Conservation (phyloP, 2,113 vertebrate species). For the Proteles cristata region DNA sequence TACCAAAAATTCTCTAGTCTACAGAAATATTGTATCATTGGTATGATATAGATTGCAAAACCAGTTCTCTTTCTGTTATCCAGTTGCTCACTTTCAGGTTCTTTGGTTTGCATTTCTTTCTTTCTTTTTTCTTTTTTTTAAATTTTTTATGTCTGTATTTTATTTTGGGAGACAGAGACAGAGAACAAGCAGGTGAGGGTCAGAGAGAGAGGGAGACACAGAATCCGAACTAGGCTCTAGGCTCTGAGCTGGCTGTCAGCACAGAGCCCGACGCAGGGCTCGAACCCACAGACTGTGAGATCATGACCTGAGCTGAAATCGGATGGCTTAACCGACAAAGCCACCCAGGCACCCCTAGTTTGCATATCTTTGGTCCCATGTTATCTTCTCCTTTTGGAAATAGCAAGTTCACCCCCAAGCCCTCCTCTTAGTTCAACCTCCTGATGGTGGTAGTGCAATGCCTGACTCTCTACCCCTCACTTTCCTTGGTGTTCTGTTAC, state of each 20-base stretch:
- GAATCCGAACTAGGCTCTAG: too few species aligned
- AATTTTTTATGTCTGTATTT: too few species aligned
- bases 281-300: too few species aligned
- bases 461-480: not conserved
- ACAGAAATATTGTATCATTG: not conserved
- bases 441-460: fast-evolving
- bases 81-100: not conserved
- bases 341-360: not conserved
- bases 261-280: too few species aligned
- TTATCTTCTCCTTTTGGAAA: not conserved
- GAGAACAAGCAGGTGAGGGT: too few species aligned
- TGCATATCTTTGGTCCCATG: not conserved
- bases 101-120: slow-evolving; percentile 26
- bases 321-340: too few species aligned
- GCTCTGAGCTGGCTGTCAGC: too few species aligned
- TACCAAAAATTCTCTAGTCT: not conserved
- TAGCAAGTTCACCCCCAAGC: not conserved
- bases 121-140: too few species aligned
- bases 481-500: not conserved
- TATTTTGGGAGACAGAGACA: too few species aligned
- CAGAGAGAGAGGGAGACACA: too few species aligned
- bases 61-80: not conserved
- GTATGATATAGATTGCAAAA: not conserved
- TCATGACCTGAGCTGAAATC: too few species aligned
- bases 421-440: not conserved